Base-by-base conservation (phyloP, 1,140 invertebrate genomes). In the Macrostomum lignano region DNA sequence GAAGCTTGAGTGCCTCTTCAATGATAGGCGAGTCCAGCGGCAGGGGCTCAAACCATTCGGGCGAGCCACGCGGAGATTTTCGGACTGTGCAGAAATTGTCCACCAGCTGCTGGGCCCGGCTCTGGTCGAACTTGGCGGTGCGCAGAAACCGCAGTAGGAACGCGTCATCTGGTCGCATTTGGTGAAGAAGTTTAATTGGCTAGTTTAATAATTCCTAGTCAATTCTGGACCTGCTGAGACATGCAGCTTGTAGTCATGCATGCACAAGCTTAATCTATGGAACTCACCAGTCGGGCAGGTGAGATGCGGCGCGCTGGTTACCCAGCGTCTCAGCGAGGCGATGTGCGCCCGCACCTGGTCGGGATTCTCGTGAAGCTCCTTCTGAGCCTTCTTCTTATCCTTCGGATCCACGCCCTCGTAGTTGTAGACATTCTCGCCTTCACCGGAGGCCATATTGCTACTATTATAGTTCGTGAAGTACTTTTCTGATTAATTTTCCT, bases 71-170 rank as follows among this genome's bases (percentile, higher is more conserved):
- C 4, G 26, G 70, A 31, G 73, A 51, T 43, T 73, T 69, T 15
- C 74, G 63, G 36, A 77, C 72, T 6, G 69, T 70, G 10, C 79
- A 59, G 46, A 81, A 82, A 10, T 69, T 66, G 46, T 79, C 72
- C 26, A 82, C 52, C 65, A 79, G 73, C 29, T 73, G 68, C 44
- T 74, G 72, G 0, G 77, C 72, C 44, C 72, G 62, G 0, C 72
- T 71, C 10, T 81, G 64, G 23, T 72, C 72, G 48, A 75, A 79
- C 47, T 81, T 79, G 48, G 74, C 73, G 1, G 73, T 73, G 9
- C 74, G 63, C 1, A 81, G 61, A 45, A 81, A 81, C 25, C 74
- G 64, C 11, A 79, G 56, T 7, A 81, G 62, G 46, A 79, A 81
- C 6, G 68, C 61, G 0, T 69, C 52, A 52, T 79, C 74, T 74